Base-by-base conservation (phyloP, 2,888 invertebrate species). In the Limnephilus lunatus region DNA sequence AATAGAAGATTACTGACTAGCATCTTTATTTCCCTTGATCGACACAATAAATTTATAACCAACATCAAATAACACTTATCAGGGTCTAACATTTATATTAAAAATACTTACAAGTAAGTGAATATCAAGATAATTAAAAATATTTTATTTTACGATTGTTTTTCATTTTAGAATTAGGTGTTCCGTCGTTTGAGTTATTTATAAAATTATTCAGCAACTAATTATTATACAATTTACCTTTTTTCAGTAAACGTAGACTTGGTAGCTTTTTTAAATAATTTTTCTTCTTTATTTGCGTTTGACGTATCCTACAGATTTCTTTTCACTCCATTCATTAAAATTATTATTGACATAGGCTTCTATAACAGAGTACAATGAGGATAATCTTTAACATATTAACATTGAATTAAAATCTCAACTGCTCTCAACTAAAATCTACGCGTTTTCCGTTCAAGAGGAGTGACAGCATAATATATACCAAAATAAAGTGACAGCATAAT, bases 61-160 rank as follows among this genome's bases (percentile, higher is more conserved):
- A 92, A 92, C 89, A 83, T 89, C 68, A 91, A 89, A 81, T 90
- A 91, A 93, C 92, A 92, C 93, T 93, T 93, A 92, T 39, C 85
- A 32, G 85, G 90, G 80, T 85, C 39, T 90, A 39, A 85, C 85
- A 85, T 39, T 39, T 25, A 83, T 83, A 87, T 86, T 82, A 83
- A 80, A 53, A 91, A 81, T 83, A 81, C 39, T 83, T 89, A 91
- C 44, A 68, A 88, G 14, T 68, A 68, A 5, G 4, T 68, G 25
- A 68, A 68, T 68, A 68, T 85, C 44, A 32, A 85, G 5, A 35
- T 91, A 91, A 80, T 91, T 91, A 88, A 87, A 44, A 82, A 68
- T 89, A 83, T 83, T 83, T 32, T 35, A 44, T 85, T 81, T 91
- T 81, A 39, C 48, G 68, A 80, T 35, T 48, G 53, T 86, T 86